phyloP scores from a whole-genome alignment of 2,888 invertebrate genomes.

The Himalopsyche japonica region DNA sequence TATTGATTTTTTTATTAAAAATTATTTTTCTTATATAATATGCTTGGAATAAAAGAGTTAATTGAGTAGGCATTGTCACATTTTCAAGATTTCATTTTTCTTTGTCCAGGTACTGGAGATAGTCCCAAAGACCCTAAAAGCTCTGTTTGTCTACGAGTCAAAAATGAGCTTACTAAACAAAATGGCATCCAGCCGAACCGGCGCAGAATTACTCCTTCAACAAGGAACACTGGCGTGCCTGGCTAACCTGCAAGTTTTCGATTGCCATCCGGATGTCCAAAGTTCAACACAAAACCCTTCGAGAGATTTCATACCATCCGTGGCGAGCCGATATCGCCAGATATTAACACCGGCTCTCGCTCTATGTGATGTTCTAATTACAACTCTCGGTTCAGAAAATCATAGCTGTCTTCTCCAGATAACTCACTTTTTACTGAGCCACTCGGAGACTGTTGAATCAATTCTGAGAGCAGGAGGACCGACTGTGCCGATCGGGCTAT shows the following conservation, averaged over 20 bases:
- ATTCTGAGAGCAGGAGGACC: constrained; percentile 74
- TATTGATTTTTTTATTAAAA: no score
- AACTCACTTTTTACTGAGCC: constrained; percentile 77
- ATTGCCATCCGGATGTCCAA: constrained; percentile 72
- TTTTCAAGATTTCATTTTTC: background rate
- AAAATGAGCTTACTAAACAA: constrained; percentile 80
- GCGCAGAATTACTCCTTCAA: constrained; percentile 75
- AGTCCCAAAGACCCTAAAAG: constrained; percentile 69
- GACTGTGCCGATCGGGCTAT: constrained; percentile 64
- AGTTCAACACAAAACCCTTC: constrained; percentile 60
- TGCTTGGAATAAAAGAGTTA: no score
- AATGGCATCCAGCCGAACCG: constrained; percentile 68
- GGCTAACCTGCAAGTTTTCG: constrained; percentile 71
- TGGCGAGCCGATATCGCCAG: constrained; percentile 76
- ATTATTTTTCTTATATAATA: no score
- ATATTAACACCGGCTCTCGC: constrained; percentile 80
- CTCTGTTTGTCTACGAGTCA: constrained; percentile 84
- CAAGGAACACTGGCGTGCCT: constrained; percentile 72
- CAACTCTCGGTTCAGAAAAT: constrained; percentile 82
- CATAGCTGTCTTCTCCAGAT: constrained; percentile 81
- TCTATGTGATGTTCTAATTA: constrained; percentile 79
- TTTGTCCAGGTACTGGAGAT: constrained; percentile 62
- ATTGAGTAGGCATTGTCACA: no score
- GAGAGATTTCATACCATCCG: constrained; percentile 65
- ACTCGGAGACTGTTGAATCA: constrained; percentile 79